Conservation (phyloP, 92 coral and sea anemone species). For the Zoanthus sansibaricus region DNA sequence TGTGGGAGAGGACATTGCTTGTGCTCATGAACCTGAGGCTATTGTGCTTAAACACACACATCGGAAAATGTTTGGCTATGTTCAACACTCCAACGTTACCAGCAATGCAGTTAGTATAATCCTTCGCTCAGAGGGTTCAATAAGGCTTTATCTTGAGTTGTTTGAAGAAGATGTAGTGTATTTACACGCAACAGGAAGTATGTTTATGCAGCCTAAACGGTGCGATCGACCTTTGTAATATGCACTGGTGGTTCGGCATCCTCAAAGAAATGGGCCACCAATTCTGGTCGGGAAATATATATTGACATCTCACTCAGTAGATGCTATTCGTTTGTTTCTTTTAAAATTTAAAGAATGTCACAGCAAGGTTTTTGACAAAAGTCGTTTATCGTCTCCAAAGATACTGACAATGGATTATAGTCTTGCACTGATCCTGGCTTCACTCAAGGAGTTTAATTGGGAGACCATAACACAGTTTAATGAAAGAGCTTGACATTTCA, state of each 20-base stretch:
- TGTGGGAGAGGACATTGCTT: neutral
- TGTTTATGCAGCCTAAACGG: neutral
- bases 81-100: neutral
- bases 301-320: neutral
- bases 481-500: neutral
- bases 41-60: conserved; percentile 29
- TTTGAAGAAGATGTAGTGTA: neutral
- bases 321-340: neutral
- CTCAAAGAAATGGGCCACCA: conserved; percentile 8
- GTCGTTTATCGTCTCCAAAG: neutral
- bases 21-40: neutral
- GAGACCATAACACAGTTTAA: too few species aligned
- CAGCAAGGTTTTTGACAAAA: neutral
- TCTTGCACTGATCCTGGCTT: conserved; percentile 23
- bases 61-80: conserved; percentile 11
- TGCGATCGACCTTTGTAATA: conserved; percentile 13
- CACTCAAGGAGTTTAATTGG: conserved; percentile 5
- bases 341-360: conserved; percentile 31
- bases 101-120: neutral
- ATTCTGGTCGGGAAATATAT: conserved; percentile 29
- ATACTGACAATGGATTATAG: neutral
- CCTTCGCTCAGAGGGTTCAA: conserved; percentile 5
- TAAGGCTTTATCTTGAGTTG: conserved; percentile 41
- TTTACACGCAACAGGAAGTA: conserved; percentile 16
- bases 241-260: conserved; percentile 22